Evolutionary conservation across 2,888 invertebrate genomes (phyloP).

Genomic region (Mechanitis mazaeus): DNA sequence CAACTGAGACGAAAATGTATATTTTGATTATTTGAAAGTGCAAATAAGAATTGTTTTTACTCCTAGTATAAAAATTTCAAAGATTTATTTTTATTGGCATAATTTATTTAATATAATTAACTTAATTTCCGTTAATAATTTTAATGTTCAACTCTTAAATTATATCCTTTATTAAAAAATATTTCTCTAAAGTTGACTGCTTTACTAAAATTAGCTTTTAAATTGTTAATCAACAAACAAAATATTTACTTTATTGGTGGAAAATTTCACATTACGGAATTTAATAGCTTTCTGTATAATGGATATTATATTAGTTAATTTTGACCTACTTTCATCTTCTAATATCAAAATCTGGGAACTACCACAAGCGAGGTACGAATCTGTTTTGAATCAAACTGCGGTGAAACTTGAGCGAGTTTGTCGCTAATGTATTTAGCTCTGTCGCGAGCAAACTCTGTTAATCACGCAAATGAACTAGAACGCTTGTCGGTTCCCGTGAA

Average conservation of each 20-base stretch:
- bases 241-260: too few relatives aligned
- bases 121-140: too few relatives aligned
- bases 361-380: slow-evolving; percentile 16
- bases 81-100: too few relatives aligned
- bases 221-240: too few relatives aligned
- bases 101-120: too few relatives aligned
- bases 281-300: too few relatives aligned
- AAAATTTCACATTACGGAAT: too few relatives aligned
- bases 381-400: slow-evolving; percentile 28
- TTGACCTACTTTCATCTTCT: background rate
- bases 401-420: slow-evolving; percentile 26
- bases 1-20: slow-evolving; percentile 5
- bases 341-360: slow-evolving; percentile 10
- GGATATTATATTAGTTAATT: background rate
- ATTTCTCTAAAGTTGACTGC: too few relatives aligned
- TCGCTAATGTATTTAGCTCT: slow-evolving; percentile 29
- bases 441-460: slow-evolving; percentile 27
- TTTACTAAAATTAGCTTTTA: too few relatives aligned
- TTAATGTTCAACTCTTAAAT: too few relatives aligned
- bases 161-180: too few relatives aligned
- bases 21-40: slow-evolving; percentile 1
- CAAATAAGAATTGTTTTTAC: background rate
- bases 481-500: slow-evolving; percentile 21
- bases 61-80: background rate
- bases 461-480: slow-evolving; percentile 29